Conservation (phyloP, 2,888 invertebrate genomes). For the Phortica okadai region DNA sequence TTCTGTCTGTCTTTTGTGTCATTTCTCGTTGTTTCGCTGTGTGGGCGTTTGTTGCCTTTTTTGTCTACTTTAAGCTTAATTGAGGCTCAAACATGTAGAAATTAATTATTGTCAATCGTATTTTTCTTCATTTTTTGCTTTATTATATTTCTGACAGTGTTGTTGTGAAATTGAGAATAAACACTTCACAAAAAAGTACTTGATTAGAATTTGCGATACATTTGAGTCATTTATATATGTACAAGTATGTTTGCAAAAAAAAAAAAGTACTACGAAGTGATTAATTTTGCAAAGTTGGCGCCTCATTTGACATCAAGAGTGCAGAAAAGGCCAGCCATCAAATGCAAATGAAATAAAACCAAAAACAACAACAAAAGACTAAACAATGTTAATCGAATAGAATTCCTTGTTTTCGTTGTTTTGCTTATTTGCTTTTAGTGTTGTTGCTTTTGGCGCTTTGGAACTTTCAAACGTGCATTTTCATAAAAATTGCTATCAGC, state of each 20-base stretch:
- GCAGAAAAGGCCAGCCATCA: background rate
- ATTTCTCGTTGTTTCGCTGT: background rate
- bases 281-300: too few species aligned
- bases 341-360: background rate
- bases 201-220: background rate
- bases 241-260: too few species aligned
- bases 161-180: background rate
- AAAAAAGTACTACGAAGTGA: too few species aligned
- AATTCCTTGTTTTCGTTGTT: too few species aligned
- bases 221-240: background rate
- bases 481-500: slow-evolving; percentile 47
- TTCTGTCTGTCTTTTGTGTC: background rate
- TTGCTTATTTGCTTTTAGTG: background rate
- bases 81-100: background rate
- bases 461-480: slow-evolving; percentile 7
- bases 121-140: too few species aligned
- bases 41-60: background rate
- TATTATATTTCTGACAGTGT: background rate
- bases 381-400: background rate
- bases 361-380: background rate
- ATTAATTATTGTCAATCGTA: background rate
- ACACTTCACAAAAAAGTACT: background rate
- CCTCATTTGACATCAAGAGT: background rate
- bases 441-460: background rate
- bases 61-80: background rate